Conservation (phyloP, 2,797 vertebrate species). For the Malacoraja senta region DNA sequence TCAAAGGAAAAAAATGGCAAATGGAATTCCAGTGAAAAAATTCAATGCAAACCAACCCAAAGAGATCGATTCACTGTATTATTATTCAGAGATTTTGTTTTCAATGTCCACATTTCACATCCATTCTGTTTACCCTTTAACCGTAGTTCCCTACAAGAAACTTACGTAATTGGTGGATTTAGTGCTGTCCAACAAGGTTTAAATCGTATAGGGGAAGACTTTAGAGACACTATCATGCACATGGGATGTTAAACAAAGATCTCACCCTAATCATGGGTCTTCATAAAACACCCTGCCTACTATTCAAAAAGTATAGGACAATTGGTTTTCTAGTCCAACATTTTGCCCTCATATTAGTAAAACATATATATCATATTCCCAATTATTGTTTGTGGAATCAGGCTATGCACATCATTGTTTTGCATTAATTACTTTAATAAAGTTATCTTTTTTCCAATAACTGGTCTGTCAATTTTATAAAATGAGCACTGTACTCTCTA, state of each 20-base stretch:
- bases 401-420: neutral
- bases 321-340: neutral
- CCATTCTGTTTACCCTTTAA: neutral
- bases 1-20: neutral
- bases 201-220: neutral
- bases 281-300: neutral
- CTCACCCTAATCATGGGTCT: neutral
- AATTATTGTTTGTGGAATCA: neutral
- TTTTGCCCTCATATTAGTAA: neutral
- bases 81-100: neutral
- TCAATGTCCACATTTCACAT: neutral
- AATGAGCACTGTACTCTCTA: neutral
- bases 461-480: constrained; percentile 2
- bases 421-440: neutral
- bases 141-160: neutral
- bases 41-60: neutral
- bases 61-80: neutral
- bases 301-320: neutral
- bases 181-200: neutral
- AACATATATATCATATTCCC: neutral
- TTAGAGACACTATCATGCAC: neutral
- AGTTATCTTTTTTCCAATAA: neutral
- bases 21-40: neutral
- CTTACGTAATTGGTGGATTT: neutral
- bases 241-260: neutral